Percentiles rank a stretch among this genome's conserved stretches.
These are phyloP conservation scores for Tachina lurida DNA, from an alignment of 2,888 invertebrate species.

Conservation along the genomic window DNA sequence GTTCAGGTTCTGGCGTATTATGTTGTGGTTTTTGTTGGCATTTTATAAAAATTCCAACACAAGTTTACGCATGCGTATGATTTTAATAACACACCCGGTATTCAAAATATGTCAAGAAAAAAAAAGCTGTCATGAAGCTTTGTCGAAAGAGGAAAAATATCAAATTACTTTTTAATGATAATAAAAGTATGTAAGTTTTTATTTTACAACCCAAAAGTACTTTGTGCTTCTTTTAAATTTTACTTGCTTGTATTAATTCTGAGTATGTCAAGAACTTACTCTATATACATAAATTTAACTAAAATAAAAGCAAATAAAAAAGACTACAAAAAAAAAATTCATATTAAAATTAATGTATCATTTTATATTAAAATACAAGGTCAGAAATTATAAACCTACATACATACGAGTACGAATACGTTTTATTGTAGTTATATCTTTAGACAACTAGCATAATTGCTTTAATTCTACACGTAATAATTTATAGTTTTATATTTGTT, in stretches of 20 bases:
- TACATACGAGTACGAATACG: not conserved
- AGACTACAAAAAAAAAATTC: constrained; percentile 4
- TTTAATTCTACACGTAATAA: too few species aligned
- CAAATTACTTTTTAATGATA: constrained; percentile 43
- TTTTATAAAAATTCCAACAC: constrained; percentile 20
- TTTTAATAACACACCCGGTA: constrained; percentile 43
- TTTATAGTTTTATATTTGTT: too few species aligned
- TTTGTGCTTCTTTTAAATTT: constrained; percentile 33
- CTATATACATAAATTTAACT: constrained; percentile 25
- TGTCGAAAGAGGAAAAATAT: constrained; percentile 42
- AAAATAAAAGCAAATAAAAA: constrained; percentile 19
- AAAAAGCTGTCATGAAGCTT: constrained; percentile 30
- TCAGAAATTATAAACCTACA: constrained; percentile 51
- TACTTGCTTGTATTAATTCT: constrained; percentile 17
- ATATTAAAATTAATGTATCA: constrained; percentile 27
- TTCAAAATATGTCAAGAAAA: constrained; percentile 24
- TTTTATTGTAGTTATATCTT: constrained; percentile 19
- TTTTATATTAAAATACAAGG: constrained; percentile 39
- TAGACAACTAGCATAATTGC: not conserved
- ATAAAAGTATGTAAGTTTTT: constrained; percentile 18
- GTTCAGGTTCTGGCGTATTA: constrained; percentile 21
- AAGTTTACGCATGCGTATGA: constrained; percentile 51
- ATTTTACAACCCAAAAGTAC: constrained; percentile 15
- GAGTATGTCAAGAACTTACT: constrained; percentile 66
- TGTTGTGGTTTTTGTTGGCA: constrained; percentile 26